Conservation (phyloP, 1,140 invertebrate genomes). For the Drosophila yakuba region DNA sequence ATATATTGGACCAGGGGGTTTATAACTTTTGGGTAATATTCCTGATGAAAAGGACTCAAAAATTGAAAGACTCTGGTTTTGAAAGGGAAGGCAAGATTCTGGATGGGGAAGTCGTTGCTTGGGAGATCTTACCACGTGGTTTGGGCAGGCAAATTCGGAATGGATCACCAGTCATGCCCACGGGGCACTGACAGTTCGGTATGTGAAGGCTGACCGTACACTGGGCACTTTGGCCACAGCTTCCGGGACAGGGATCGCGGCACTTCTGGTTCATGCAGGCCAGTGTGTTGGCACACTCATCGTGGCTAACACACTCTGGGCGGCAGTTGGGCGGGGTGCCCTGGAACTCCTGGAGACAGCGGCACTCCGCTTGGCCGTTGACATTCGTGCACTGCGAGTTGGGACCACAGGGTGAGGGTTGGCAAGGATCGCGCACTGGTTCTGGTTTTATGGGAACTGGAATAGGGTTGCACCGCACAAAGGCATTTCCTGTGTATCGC, state of each 20-base stretch:
- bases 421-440: slow-evolving; percentile 86
- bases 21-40: not conserved
- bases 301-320: slow-evolving; percentile 88
- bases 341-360: slow-evolving; percentile 87
- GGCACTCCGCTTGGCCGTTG: slow-evolving; percentile 87
- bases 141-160: slow-evolving; percentile 86
- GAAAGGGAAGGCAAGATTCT: too few relatives aligned
- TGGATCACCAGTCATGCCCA: slow-evolving; percentile 90
- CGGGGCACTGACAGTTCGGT: slow-evolving; percentile 89
- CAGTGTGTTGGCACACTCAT: slow-evolving; percentile 87
- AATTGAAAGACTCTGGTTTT: too few relatives aligned
- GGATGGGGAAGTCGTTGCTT: not conserved
- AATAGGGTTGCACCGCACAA: slow-evolving; percentile 89
- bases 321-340: slow-evolving; percentile 88
- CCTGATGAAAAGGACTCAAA: too few relatives aligned
- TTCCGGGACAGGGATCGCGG: slow-evolving; percentile 90
- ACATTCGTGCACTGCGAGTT: slow-evolving; percentile 89
- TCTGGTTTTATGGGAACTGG: slow-evolving; percentile 87
- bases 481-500: slow-evolving; percentile 91
- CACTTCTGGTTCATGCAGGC: slow-evolving; percentile 89
- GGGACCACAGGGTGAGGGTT: slow-evolving; percentile 90
- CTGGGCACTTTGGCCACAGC: slow-evolving; percentile 90
- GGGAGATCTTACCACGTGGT: slow-evolving; percentile 79
- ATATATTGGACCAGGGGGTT: not conserved
- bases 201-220: slow-evolving; percentile 91